Evolutionary conservation across 2,797 vertebrate genomes (phyloP), one percentile per base, ranked within the genome.

Genomic region (Saxicola maurus): DNA sequence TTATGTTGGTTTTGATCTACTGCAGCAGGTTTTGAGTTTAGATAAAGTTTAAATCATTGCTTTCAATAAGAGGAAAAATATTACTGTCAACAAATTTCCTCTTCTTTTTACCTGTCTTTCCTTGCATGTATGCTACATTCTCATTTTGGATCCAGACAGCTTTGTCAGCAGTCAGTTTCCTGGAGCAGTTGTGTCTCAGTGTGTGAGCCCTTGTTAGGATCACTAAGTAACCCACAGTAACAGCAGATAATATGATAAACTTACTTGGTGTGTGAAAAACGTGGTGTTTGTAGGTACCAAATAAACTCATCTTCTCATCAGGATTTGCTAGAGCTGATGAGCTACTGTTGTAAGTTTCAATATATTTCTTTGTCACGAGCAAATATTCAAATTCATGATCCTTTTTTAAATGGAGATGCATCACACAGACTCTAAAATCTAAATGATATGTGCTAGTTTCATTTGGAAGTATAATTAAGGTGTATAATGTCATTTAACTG

Each of bases 391-490:
- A 82, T 82, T 75, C 37, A 33, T 56, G 77, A 56, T 92, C 60
- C 74, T 90, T 85, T 95, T 96, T 96, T 87, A 95, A 90, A 89
- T 82, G 87, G 91, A 76, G 93, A 83, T 85, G 42, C 81, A 86
- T 90, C 82, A 48, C 68, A 52, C 71, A 94, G 77, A 86, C 82
- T 66, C 86, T 92, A 74, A 95, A 94, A 90, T 91, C 68, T 90
- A 94, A 94, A 94, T 91, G 72, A 76, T 93, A 95, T 62, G 92
- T 93, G 66, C 62, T 94, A 35, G 60, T 95, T 97, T 96, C 78
- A 94, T 96, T 96, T 95, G 94, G 89, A 96, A 91, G 92, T 92
- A 94, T 95, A 96, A 97, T 96, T 95, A 96, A 95, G 90, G 96
- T 90, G 69, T 89, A 91, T 94, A 92, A 94, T 97, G 91, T 89